Conservation (phyloP, 2,113 vertebrate genomes). For the Leucosticte australis region DNA sequence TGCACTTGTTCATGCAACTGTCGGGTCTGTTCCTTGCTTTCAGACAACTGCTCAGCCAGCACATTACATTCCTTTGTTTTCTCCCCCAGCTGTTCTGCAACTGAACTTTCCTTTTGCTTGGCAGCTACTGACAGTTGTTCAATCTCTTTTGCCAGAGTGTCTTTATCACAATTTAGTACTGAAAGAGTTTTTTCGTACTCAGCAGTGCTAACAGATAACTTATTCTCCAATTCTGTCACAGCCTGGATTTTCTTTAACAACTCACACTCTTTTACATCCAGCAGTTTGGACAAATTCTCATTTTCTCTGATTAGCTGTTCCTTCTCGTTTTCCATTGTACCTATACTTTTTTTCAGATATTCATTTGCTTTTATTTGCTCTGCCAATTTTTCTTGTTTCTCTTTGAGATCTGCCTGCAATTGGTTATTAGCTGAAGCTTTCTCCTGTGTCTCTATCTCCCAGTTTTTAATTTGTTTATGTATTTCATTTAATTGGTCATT, state of each 20-base stretch:
- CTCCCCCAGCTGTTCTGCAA: slow-evolving; percentile 69
- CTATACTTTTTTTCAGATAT: slow-evolving; percentile 45
- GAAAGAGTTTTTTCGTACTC: slow-evolving; percentile 62
- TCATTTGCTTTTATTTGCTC: slow-evolving; percentile 63
- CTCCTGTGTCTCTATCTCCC: slow-evolving; percentile 59
- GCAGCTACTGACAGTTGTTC: slow-evolving; percentile 66
- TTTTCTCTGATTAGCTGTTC: slow-evolving; percentile 68
- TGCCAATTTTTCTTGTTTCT: slow-evolving; percentile 62
- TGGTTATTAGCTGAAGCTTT: slow-evolving; percentile 61
- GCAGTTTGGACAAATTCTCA: slow-evolving; percentile 65
- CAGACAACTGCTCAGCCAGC: slow-evolving; percentile 64
- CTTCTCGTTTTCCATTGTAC: slow-evolving; percentile 64
- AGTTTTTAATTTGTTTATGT: slow-evolving; percentile 64
- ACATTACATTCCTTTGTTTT: slow-evolving; percentile 74
- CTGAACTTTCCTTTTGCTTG: slow-evolving; percentile 64
- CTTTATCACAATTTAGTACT: slow-evolving; percentile 71
- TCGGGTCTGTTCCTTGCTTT: slow-evolving; percentile 66
- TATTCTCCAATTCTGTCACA: slow-evolving; percentile 61
- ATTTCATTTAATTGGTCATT: slow-evolving; percentile 71
- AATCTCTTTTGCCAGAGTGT: slow-evolving; percentile 50
- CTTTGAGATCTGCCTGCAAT: slow-evolving; percentile 66
- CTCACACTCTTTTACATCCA: slow-evolving; percentile 46
- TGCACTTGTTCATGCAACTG: slow-evolving; percentile 66
- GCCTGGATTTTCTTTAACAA: slow-evolving; percentile 55
- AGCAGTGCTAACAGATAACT: slow-evolving; percentile 57